Percentiles rank a stretch among this genome's conserved stretches.
Conservation (phyloP, 2,888 invertebrate species). For the Pammene fasciana region DNA sequence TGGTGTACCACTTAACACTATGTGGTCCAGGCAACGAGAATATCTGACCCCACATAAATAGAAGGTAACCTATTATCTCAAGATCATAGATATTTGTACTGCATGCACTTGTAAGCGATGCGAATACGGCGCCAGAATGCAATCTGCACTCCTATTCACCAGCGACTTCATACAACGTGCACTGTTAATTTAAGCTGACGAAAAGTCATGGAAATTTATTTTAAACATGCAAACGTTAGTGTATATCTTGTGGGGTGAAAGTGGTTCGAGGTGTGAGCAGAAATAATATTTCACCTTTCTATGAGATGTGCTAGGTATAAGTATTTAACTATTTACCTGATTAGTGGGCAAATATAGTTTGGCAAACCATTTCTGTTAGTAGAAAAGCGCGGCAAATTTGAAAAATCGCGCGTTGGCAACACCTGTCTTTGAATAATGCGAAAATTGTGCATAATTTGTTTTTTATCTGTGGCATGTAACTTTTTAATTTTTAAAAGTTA, state of each 20-base stretch:
- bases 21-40: too few species aligned
- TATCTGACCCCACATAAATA: too few species aligned
- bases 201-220: slow-evolving; percentile 37
- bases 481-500: too few species aligned
- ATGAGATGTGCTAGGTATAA: not conserved
- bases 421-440: too few species aligned
- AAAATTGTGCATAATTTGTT: too few species aligned
- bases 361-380: too few species aligned
- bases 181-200: slow-evolving; percentile 35
- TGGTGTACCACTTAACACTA: not conserved
- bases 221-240: slow-evolving; percentile 25
- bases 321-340: not conserved
- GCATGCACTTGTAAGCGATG: not conserved
- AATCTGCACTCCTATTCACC: slow-evolving; percentile 34
- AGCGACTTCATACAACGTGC: slow-evolving; percentile 23
- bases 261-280: slow-evolving; percentile 3
- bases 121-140: slow-evolving; percentile 19
- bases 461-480: too few species aligned
- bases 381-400: too few species aligned
- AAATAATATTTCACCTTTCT: not conserved
- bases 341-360: too few species aligned
- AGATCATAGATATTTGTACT: not conserved
- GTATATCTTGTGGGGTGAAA: slow-evolving; percentile 4
- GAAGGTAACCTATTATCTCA: too few species aligned
- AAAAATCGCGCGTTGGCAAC: too few species aligned